Base-by-base conservation (phyloP, 1,140 invertebrate genomes). In the Pogonomyrmex barbatus region DNA sequence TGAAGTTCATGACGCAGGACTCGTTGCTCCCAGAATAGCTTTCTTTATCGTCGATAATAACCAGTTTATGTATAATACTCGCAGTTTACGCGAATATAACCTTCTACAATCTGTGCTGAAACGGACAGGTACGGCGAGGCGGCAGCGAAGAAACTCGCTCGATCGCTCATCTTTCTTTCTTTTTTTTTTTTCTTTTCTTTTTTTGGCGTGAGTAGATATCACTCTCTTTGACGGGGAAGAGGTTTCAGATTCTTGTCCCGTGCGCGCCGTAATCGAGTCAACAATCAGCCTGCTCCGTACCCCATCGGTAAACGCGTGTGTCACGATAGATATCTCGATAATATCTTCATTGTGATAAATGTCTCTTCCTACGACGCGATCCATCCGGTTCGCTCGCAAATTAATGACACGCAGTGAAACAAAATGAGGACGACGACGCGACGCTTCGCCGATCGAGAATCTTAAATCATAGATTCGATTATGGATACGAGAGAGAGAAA, bases 271-370 rank as follows among this genome's bases (percentile, higher is more conserved):
- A 83, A 83, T 83, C 79, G 68, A 83, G 42, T 73, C 68, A 83
- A 83, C 79, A 83, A 83, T 83, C 79, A 60, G 36, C 52, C 42
- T 2, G 56, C 17, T 42, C 24, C 30, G 14, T 79, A 50, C 30
- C 52, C 65, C 39, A 45, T 73, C 33, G 54, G 36, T 52, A 73
- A 73, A 24, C 24, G 24, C 47, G 67, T 54, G 79, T 73, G 52
- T 42, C 50, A 62, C 56, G 79, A 83, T 83, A 75, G 79, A 83
- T 83, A 83, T 60, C 79, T 58, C 68, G 79, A 83, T 83, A 75
- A 83, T 83, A 83, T 73, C 68, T 73, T 83, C 68, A 83, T 83
- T 83, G 67, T 82, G 79, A 83, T 83, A 83, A 78, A 85, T 81
- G 85, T 87, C 65, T 47, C 52, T 24, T 33, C 54, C 45, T 45